Evolutionary conservation across 2,113 vertebrate genomes (phyloP), one percentile per base, ranked within the genome.

Genomic region (Nothoprocta pentlandii): DNA sequence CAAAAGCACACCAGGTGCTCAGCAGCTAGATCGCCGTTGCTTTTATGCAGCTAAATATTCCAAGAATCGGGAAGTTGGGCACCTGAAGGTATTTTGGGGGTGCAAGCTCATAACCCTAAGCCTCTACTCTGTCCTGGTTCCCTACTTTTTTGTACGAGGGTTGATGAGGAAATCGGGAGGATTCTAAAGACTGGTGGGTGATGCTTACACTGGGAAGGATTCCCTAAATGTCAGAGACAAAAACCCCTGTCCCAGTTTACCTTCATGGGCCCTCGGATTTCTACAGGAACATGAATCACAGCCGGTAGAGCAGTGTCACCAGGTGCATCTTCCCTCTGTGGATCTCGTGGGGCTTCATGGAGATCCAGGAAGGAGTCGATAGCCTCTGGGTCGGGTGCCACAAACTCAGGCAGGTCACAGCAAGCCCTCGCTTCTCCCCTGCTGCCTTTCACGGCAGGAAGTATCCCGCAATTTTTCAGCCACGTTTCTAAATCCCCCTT

Each of bases 381-480:
- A 0, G 39, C 16, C 12, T 21, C 58, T 0, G 71, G 53, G 2
- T 32, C 42, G 0, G 6, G 58, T 1, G 6, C 17, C 3, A 1
- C 26, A 9, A n/a, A 0, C 6, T 46, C 39, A 49, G 0, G 12
- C 0, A 30, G 83, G 76, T 76, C 59, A 80, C 58, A 15, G 66
- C 36, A 54, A 46, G 53, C 62, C 79, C 41, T 16, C 7, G 2
- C 75, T n/a, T 64, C 89, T 68, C 53, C 76, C 71, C 12, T 4
- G 41, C 82, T 75, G 1, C 1, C 4, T 51, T 53, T 39, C 42
- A 39, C 0, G 0, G 10, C 1, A 1, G 86, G 66, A 59, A 58
- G 46, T 46, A 36, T 8, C 89, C 70, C 30, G 10, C 63, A 73
- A 44, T n/a, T 9, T 28, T 86, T 41, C 62, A 67, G 36, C 80